Base-by-base conservation (phyloP, 2,113 vertebrate species). In the Cacatua alba region DNA sequence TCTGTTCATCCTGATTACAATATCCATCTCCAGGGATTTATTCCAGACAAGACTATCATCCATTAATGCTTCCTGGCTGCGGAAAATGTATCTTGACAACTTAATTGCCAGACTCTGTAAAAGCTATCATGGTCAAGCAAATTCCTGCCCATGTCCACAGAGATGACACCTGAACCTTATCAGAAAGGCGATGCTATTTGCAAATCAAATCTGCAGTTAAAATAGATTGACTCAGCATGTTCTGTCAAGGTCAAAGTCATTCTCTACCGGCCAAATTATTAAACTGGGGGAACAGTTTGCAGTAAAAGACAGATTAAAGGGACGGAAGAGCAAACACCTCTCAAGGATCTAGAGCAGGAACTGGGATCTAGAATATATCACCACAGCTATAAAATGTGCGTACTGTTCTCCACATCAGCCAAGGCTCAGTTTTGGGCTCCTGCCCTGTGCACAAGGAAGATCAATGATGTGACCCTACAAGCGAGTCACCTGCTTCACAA, bases 21-120 rank as follows among this genome's bases (percentile, higher is more conserved):
- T 84, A 90, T 82, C 89, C 59, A 76, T 72, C 81, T 86, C 81
- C 11, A 74, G 37, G 84, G 49, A 49, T 44, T 85, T 59, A 80
- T 92, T 93, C 59, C 82, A 94, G 74, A 59, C 82, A 65, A 65
- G 59, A 59, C 63, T 48, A 77, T 52, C 75, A 94, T 92, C 92
- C 93, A 85, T 96, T 96, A 93, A 78, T 49, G 69, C 33, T 68
- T 86, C 67, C 80, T 91, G 70, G 74, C 70, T 89, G 70, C 81
- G 17, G 41, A 79, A 94, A 87, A 94, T 41, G 17, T 75, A 83
- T 84, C 83, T 94, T 97, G 96, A 94, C 91, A 94, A 89, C 72
- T 94, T 94, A 95, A 96, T 96, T 96, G 86, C 83, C 46, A 79
- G 46, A 52, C 9, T 81, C 88, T 46, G 17, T 91, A 60, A 90